Evolutionary conservation across 1,140 invertebrate species (phyloP).

Genomic region (Sinonovacula constricta): DNA sequence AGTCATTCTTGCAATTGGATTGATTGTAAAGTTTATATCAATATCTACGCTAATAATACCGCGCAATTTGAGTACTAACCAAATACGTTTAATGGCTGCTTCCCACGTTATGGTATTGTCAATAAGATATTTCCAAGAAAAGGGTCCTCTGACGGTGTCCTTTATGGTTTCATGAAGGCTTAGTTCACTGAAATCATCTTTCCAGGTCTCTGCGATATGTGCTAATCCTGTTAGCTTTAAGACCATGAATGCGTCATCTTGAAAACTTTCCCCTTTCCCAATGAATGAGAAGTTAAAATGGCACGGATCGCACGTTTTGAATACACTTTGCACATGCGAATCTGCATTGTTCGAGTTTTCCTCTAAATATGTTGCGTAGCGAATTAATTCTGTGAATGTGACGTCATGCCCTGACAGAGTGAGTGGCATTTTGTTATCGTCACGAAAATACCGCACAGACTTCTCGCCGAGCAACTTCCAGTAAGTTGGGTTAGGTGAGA

Average conservation of each 20-base stretch:
- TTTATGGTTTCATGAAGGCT: conserved; percentile 23
- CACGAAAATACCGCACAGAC: background rate
- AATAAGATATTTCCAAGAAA: conserved; percentile 24
- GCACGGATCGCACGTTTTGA: conserved; percentile 35
- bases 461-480: conserved; percentile 35
- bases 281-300: conserved; percentile 18
- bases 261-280: conserved; percentile 29
- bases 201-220: background rate
- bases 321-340: conserved; percentile 29
- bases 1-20: conserved; percentile 10
- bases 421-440: background rate
- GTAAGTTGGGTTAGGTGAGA: conserved; percentile 33
- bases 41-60: conserved; percentile 27
- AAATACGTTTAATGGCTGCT: conserved; percentile 24
- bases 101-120: conserved; percentile 37
- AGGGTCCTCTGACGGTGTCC: conserved; percentile 31
- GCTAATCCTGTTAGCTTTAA: conserved; percentile 25
- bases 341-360: background rate
- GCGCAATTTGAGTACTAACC: conserved; percentile 35
- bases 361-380: conserved; percentile 3
- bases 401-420: conserved; percentile 32
- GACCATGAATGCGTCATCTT: conserved; percentile 18
- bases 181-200: background rate
- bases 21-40: conserved; percentile 16
- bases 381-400: conserved; percentile 34